Base-by-base conservation (phyloP, 2,888 invertebrate species). In the Atethmia centrago region DNA sequence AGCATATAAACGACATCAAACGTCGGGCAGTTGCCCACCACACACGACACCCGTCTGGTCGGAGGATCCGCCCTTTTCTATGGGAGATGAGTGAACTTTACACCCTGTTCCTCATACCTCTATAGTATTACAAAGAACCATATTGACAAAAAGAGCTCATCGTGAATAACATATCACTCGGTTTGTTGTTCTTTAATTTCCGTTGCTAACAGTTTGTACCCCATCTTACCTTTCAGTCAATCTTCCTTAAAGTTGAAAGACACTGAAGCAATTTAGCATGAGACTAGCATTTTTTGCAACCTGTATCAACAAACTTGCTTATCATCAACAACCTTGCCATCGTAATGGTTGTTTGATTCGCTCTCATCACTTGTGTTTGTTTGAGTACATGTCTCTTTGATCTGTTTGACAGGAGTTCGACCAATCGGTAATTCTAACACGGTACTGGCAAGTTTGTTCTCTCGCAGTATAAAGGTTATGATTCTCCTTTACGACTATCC, bases 321-420 rank as follows among this genome's bases (percentile, higher is more conserved):
- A 47, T 45, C 65, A 64, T 40, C 9, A 28, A 42, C 16, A 31
- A 31, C 21, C 49, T 42, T 16, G 58, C 28, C 28, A 49, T 56
- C 19, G 28, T 9, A 51, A 49, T 4, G 12, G 25, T 66, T 47
- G 47, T 77, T 56, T 56, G 55, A 25, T 66, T 55, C 16, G 10
- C 45, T 55, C 47, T n/a, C 25, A 31, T n/a, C 25, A 31, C 47
- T 31, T 42, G 2, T 19, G 66, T 56, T 77, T 56, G 40, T 66
- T 56, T 67, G 56, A 58, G 31, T 36, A 21, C 10, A 51, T 66
- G 31, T 19, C 42, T 47, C 49, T 67, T 16, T 56, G 49, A n/a
- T 58, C 77, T 58, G 42, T 58, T 74, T 42, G 67, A 67, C 49
- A 42, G 31, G 16, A 77, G 14, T 77, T 68, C 14, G 5, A 40